Evolutionary conservation across 2,113 vertebrate species (phyloP).

Genomic region (Phylloscopus whistleri): DNA sequence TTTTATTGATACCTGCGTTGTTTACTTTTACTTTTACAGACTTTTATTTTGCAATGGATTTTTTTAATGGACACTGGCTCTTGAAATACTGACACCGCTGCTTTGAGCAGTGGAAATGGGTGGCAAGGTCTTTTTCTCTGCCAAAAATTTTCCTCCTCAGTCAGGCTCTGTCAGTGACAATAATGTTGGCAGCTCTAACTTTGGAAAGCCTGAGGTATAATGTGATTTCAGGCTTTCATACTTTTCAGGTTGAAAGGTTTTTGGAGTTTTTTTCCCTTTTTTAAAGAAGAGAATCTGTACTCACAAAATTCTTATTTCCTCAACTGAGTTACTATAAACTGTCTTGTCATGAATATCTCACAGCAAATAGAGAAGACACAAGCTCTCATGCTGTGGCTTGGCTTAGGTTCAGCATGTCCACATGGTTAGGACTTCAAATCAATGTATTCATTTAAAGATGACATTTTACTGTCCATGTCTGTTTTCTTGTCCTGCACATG

Average conservation of each 20-base stretch:
- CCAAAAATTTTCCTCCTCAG: constrained; percentile 54
- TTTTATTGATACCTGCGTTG: constrained; percentile 34
- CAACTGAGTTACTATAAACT: constrained; percentile 2
- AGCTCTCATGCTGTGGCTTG: neutral
- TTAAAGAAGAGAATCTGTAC: neutral
- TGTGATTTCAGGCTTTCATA: constrained; percentile 49
- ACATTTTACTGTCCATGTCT: neutral
- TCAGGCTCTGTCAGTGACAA: constrained; percentile 50
- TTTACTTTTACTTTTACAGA: constrained; percentile 38
- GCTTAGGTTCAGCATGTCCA: neutral
- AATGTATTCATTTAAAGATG: neutral
- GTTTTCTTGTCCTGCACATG: neutral
- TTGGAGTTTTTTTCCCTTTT: neutral
- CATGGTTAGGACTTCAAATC: neutral
- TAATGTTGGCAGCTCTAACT: constrained; percentile 45
- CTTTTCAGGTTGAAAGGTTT: neutral
- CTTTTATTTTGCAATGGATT: constrained; percentile 43
- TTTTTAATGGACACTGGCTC: constrained; percentile 20
- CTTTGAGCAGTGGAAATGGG: constrained; percentile 38
- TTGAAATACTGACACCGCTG: constrained; percentile 61
- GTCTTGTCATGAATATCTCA: neutral
- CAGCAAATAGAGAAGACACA: neutral
- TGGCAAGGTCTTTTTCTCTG: constrained; percentile 47
- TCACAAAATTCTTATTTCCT: neutral
- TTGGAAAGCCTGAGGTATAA: constrained; percentile 56